Evolutionary conservation across 2,888 invertebrate genomes (phyloP), one percentile per base, ranked within the genome.

Genomic region (Trichogramma evanescens): DNA sequence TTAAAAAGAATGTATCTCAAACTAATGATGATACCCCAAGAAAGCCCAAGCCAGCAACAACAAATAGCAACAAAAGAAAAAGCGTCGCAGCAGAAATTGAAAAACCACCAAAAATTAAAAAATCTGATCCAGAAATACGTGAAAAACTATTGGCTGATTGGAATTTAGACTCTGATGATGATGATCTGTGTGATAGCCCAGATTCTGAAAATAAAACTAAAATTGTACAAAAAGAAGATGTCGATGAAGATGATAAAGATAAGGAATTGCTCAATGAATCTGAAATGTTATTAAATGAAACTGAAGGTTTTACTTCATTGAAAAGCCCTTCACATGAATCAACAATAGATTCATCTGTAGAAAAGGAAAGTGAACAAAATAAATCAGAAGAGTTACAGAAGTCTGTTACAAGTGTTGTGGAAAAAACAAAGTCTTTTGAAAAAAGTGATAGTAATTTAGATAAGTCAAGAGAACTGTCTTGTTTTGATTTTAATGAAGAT

Each of bases 401-500:
- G 13, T 5, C 10, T 50, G 56, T 26, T 2, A 63, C 50, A 42
- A 61, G 58, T 6, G 64, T 66, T 42, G 51, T 50, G 6, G 48
- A 54, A 42, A 57, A 52, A 9, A 68, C 45, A n/a, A 8, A 45
- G 45, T 45, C 9, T 6, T n/a, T 42, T 59, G 67, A 56, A 63
- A 66, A 52, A 59, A 63, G 8, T 56, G 66, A 62, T 50, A 66
- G 64, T 61, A 65, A 50, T 45, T 49, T 65, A 50, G 52, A 44
- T 56, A 26, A 26, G 55, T 61, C 50, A 61, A 39, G 64, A 67
- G 10, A 61, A 63, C 4, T 43, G 56, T 87, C 89, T 0, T 90
- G 90, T 73, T 91, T 90, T 72, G 91, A 91, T 74, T 91, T 91
- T 73, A 86, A 88, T 66, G 86, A 86, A 55, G 89, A 89, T 64